Evolutionary conservation across 2,888 invertebrate species (phyloP).

Genomic region (Folsomia candida): DNA sequence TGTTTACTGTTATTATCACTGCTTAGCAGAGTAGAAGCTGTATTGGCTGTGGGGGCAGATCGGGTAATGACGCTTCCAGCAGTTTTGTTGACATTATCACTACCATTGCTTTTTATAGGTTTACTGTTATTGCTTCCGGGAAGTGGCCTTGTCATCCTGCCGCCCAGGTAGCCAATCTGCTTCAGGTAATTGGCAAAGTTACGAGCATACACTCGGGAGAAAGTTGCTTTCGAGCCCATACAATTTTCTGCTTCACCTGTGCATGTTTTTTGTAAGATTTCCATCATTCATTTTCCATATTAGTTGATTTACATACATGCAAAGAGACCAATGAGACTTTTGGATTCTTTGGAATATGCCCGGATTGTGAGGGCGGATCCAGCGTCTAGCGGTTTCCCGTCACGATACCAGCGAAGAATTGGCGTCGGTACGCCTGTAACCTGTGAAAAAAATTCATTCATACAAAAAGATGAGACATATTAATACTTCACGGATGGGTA

Average conservation of each 20-base stretch:
- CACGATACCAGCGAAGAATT: slow-evolving; percentile 27
- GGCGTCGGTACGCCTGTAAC: slow-evolving; percentile 33
- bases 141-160: background rate
- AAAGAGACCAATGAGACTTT: slow-evolving; percentile 29
- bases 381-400: slow-evolving; percentile 27
- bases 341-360: slow-evolving; percentile 28
- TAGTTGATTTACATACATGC: slow-evolving; percentile 21
- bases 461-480: background rate
- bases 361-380: slow-evolving; percentile 34
- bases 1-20: background rate
- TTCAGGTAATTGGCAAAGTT: slow-evolving; percentile 33
- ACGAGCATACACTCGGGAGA: slow-evolving; percentile 33
- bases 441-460: slow-evolving; percentile 7
- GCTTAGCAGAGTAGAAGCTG: background rate
- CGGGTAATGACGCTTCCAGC: too few species aligned
- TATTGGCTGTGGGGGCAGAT: too few species aligned
- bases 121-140: background rate
- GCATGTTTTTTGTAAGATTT: too few species aligned
- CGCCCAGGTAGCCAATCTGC: background rate
- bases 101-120: background rate
- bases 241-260: slow-evolving; percentile 31
- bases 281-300: too few species aligned
- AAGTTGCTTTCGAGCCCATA: slow-evolving; percentile 28
- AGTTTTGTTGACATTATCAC: too few species aligned
- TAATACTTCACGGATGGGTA: background rate